These are phyloP conservation scores for Onychomys torridus DNA, from an alignment of 2,797 vertebrate genomes.

Conservation along the genomic window DNA sequence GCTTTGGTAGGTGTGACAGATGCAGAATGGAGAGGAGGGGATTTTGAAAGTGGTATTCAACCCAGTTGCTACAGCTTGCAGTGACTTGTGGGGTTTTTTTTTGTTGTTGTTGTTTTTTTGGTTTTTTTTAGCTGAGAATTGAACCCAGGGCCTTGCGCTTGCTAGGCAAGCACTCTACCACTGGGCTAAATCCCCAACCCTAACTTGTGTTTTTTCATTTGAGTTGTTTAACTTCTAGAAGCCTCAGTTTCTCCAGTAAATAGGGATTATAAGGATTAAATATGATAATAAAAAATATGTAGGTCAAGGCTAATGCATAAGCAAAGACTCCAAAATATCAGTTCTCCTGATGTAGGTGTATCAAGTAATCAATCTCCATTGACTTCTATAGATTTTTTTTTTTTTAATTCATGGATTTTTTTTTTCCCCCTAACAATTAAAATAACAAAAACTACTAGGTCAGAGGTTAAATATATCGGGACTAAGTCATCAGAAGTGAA, in stretches of 20 bases:
- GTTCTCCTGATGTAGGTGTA: not conserved
- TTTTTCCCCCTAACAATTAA: not conserved
- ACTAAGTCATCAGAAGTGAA: conserved; percentile 31
- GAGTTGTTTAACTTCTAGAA: conserved; percentile 11
- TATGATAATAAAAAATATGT: conserved; percentile 16
- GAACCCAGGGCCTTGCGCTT: too few species aligned
- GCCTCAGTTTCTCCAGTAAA: not conserved
- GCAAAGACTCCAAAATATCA: not conserved
- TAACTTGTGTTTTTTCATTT: not conserved
- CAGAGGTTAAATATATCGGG: conserved; percentile 29
- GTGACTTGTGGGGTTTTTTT: not conserved
- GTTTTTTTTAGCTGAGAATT: too few species aligned
- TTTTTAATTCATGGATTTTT: conserved; percentile 22
- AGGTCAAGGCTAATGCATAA: not conserved
- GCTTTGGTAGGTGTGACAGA: not conserved
- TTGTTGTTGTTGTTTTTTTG: too few species aligned
- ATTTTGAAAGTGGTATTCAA: not conserved
- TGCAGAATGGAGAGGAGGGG: not conserved
- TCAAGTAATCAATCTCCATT: not conserved
- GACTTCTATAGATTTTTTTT: not conserved
- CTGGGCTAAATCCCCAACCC: too few species aligned
- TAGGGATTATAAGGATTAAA: not conserved
- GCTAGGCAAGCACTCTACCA: too few species aligned
- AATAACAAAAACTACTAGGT: conserved; percentile 11
- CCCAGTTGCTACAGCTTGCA: not conserved